Evolutionary conservation across 2,113 vertebrate genomes (phyloP).

Genomic region (Poicephalus gulielmi): DNA sequence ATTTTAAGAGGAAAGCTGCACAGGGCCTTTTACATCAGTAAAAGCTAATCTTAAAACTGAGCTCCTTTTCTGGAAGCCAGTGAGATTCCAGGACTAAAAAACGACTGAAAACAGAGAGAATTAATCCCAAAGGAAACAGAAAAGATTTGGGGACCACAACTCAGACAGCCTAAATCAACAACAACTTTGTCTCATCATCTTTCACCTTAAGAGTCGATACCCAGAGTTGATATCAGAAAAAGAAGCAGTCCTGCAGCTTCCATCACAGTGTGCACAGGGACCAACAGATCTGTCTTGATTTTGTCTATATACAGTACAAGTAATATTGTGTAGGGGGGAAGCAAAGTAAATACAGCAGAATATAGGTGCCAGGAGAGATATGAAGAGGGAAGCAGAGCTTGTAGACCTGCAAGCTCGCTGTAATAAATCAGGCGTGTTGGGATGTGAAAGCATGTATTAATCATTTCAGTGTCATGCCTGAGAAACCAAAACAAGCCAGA

Average conservation of each 20-base stretch:
- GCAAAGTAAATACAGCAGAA: slow-evolving; percentile 18
- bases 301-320: neutral
- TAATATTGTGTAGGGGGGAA: neutral
- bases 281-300: neutral
- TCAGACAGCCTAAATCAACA: neutral
- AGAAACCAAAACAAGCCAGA: slow-evolving; percentile 20
- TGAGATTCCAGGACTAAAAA: neutral
- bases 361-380: slow-evolving; percentile 24
- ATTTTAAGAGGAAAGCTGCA: neutral
- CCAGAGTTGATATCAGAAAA: neutral
- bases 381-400: neutral
- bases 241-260: neutral
- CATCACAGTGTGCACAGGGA: neutral
- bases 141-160: neutral
- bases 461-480: neutral
- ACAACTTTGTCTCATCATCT: neutral
- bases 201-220: neutral
- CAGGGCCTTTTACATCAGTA: neutral
- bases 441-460: slow-evolving; percentile 9
- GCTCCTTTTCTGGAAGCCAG: neutral
- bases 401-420: neutral
- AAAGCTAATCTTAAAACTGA: neutral
- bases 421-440: slow-evolving; percentile 24
- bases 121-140: neutral
- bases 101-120: neutral